Base-by-base conservation (phyloP, 2,888 invertebrate genomes). In the Hirudinaria manillensis region DNA sequence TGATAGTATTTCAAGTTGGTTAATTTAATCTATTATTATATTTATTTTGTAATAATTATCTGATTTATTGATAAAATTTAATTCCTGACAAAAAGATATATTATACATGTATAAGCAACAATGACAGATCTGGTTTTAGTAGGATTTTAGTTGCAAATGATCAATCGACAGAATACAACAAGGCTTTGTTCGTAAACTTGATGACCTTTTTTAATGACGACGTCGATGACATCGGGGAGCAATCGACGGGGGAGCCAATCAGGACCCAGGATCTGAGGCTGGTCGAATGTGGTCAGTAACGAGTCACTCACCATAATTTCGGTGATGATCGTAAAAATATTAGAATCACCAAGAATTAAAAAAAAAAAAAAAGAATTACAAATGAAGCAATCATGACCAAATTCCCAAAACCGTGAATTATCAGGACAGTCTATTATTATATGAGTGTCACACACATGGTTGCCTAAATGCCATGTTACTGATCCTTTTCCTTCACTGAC, bases 251-350 rank as follows among this genome's bases (percentile, higher is more conserved):
- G 13, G 61, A 61, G 7, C 10, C 24, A 16, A 29, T 61, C 24
- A 61, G 21, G 10, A 61, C 61, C n/a, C 61, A 61, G 10, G 61
- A 61, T n/a, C 61, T 61, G 2, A 61, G n/a, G 61, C 61, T 61
- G 24, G 29, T 61, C 21, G 7, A 7, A 27, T 61, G 10, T 29
- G 61, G 61, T 61, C n/a, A 19, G 29, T 27, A 61, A 61, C 10
- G 21, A 4, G 56, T 36, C 36, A 36, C 36, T 3, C 3, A 36
- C 36, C 3, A 45, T 45, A 45, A 10, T 6, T 10, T 16, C 10
- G 24, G 61, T 61, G 27, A 7, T 56, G 61, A 61, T 16, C 61
- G 19, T 13, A 16, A 16, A 53, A 16, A 53, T 53, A 13, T 21
- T 53, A 16, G 53, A 16, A 53, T 53, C 53, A 16, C 24, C 29